Conservation (phyloP, 2,888 invertebrate genomes). For the Hesperia comma region DNA sequence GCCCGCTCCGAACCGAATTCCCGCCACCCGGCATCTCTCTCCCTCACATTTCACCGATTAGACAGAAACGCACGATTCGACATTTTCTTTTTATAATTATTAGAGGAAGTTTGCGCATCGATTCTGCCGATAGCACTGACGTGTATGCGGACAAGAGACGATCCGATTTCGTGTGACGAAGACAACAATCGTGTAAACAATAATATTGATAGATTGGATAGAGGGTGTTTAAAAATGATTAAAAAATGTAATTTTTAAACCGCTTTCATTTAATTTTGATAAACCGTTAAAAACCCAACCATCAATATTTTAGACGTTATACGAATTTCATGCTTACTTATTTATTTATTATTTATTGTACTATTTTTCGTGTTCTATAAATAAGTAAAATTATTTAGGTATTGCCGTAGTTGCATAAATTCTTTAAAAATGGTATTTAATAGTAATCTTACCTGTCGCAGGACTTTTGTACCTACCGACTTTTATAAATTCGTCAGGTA, state of each 20-base stretch:
- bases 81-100: constrained; percentile 45
- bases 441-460: too few relatives aligned
- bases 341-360: too few relatives aligned
- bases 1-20: constrained; percentile 60
- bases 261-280: too few relatives aligned
- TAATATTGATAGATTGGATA: constrained; percentile 65
- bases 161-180: constrained; percentile 66
- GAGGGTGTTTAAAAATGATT: constrained; percentile 50
- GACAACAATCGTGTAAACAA: constrained; percentile 75
- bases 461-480: too few relatives aligned
- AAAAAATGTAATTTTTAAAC: not conserved
- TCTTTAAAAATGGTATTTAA: too few relatives aligned
- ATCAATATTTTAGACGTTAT: too few relatives aligned
- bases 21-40: constrained; percentile 65
- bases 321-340: too few relatives aligned
- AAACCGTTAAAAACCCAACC: too few relatives aligned
- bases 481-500: too few relatives aligned
- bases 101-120: constrained; percentile 41
- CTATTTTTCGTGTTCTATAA: too few relatives aligned
- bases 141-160: constrained; percentile 51
- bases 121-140: constrained; percentile 53
- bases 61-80: constrained; percentile 38
- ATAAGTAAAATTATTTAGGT: too few relatives aligned
- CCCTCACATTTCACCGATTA: constrained; percentile 57
- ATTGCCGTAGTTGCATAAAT: too few relatives aligned